Evolutionary conservation across 2,113 vertebrate species (phyloP).

Genomic region (Antigone vipio): DNA sequence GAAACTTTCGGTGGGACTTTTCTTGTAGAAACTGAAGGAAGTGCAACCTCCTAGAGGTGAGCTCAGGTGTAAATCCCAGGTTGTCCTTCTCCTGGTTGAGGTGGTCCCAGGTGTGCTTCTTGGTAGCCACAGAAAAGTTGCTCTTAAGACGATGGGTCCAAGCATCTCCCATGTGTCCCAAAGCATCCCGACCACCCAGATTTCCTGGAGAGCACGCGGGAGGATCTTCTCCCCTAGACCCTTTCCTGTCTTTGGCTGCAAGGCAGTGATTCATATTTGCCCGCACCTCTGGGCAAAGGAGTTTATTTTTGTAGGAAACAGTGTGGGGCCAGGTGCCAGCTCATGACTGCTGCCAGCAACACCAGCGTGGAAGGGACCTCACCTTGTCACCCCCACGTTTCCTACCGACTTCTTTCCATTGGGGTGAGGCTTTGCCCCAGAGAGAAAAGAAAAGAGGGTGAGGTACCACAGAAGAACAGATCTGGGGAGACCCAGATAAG

Average conservation of each 20-base stretch:
- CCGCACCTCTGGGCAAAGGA: rapidly evolving
- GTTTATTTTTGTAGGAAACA: neutral
- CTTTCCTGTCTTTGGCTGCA: neutral
- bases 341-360: neutral
- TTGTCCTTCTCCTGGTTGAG: neutral
- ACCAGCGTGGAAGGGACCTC: neutral
- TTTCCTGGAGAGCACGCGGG: rapidly evolving
- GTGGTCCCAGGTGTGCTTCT: neutral
- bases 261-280: neutral
- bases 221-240: neutral
- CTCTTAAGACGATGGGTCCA: neutral
- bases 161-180: rapidly evolving
- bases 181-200: neutral
- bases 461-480: neutral
- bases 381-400: neutral
- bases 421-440: neutral
- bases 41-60: too few species aligned
- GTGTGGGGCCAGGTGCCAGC: neutral
- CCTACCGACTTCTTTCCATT: neutral
- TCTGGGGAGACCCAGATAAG: neutral
- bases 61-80: neutral
- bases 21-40: neutral
- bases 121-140: rapidly evolving
- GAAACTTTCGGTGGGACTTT: neutral
- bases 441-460: too few species aligned